These are phyloP conservation scores for Dryobotodes eremita DNA, from an alignment of 2,888 invertebrate species.

Conservation along the genomic window DNA sequence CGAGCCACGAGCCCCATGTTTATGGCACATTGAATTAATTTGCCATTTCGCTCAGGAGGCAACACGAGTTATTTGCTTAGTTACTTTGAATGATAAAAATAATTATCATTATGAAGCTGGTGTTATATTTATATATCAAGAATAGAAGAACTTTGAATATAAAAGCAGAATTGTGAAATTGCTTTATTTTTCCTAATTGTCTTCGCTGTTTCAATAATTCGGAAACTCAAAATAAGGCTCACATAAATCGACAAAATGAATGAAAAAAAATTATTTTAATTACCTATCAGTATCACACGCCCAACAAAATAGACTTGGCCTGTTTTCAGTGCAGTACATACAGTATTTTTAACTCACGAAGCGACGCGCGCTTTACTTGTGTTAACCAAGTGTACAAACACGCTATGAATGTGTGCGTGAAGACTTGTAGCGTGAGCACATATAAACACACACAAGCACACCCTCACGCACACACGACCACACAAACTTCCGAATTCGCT, in stretches of 20 bases:
- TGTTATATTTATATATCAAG: not conserved
- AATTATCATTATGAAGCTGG: slow-evolving; percentile 9
- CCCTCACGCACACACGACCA: too few relatives aligned
- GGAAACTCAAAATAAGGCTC: not conserved
- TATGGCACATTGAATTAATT: slow-evolving; percentile 60
- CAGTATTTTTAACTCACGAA: too few relatives aligned
- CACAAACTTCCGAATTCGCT: too few relatives aligned
- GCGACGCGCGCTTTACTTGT: too few relatives aligned
- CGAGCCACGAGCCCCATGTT: slow-evolving; percentile 44
- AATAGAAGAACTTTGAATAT: not conserved
- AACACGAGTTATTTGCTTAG: slow-evolving; percentile 23
- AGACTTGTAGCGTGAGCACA: too few relatives aligned
- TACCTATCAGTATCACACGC: not conserved
- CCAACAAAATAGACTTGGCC: not conserved
- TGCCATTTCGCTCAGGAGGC: slow-evolving; percentile 37
- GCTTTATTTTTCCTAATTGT: not conserved
- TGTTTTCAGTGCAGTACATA: slow-evolving; percentile 13
- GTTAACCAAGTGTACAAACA: too few relatives aligned
- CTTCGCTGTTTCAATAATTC: not conserved
- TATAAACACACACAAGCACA: too few relatives aligned
- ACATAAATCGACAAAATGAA: not conserved
- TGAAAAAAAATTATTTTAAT: not conserved
- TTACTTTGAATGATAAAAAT: slow-evolving; percentile 31
- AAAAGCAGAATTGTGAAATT: not conserved
- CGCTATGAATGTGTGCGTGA: too few relatives aligned